Percentiles rank a stretch among this genome's conserved stretches.
These are phyloP conservation scores for Sinosuthora webbiana DNA, from an alignment of 2,113 vertebrate genomes.

Conservation along the genomic window DNA sequence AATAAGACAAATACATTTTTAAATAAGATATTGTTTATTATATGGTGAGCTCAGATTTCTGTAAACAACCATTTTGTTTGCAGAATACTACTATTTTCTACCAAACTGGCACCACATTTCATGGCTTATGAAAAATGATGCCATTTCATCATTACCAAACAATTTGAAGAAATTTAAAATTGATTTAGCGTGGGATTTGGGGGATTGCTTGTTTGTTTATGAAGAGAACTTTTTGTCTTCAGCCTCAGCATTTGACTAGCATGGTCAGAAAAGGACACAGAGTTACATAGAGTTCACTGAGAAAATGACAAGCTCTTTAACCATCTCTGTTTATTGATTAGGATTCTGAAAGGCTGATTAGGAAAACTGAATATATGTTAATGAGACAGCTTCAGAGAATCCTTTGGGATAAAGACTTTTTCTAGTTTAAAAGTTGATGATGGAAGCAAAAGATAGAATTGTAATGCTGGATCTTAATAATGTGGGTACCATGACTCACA, in stretches of 20 bases:
- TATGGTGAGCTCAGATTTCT: neutral
- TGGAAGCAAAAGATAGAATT: neutral
- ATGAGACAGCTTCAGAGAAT: neutral
- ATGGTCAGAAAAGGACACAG: neutral
- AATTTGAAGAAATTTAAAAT: neutral
- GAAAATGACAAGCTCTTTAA: neutral
- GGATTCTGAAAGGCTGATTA: neutral
- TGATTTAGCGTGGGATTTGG: neutral
- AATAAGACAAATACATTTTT: neutral
- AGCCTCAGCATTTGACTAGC: neutral
- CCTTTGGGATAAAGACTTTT: neutral
- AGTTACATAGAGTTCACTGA: neutral
- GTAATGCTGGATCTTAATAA: neutral
- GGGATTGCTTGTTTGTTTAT: neutral
- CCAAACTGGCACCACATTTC: neutral
- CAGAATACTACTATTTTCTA: neutral
- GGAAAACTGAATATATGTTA: neutral
- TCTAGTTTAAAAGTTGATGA: neutral
- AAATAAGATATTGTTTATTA: neutral
- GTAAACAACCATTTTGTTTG: neutral
- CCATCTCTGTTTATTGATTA: neutral
- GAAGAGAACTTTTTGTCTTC: neutral
- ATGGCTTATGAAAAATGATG: neutral
- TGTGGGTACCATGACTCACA: fast-evolving
- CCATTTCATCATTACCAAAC: neutral